These are phyloP conservation scores for Brachirus orientalis DNA, from an alignment of 2,113 vertebrate species.

Conservation along the genomic window DNA sequence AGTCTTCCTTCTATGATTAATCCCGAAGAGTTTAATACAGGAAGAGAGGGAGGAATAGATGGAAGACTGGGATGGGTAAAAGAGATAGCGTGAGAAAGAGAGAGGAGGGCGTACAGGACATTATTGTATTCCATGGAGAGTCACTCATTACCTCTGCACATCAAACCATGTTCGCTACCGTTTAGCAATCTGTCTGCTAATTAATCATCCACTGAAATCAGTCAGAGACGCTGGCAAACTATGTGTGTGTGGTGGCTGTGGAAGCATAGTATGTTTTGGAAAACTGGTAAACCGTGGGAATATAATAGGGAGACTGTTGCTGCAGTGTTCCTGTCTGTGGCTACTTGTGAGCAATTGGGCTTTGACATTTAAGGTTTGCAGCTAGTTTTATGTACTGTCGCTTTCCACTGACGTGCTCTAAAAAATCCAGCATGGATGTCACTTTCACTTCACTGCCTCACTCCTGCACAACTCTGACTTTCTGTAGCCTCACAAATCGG, in stretches of 20 bases:
- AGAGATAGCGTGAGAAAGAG: constrained; percentile 26
- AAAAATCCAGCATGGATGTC: not conserved
- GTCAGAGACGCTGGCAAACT: too few relatives aligned
- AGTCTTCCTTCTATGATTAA: constrained; percentile 83
- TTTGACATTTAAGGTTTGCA: not conserved
- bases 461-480: constrained; percentile 7
- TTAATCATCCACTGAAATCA: constrained; percentile 77
- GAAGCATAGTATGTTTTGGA: constrained; percentile 3
- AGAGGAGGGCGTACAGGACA: constrained; percentile 56
- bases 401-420: not conserved
- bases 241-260: constrained; percentile 14
- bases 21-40: constrained; percentile 82
- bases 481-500: constrained; percentile 42
- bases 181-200: constrained; percentile 81
- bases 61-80: constrained; percentile 42
- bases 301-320: constrained; percentile 18
- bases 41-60: constrained; percentile 63
- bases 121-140: constrained; percentile 70
- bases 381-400: not conserved
- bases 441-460: not conserved
- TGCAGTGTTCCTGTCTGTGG: constrained; percentile 17
- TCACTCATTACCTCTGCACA: constrained; percentile 73
- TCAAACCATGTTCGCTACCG: constrained; percentile 61
- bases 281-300: constrained; percentile 28
- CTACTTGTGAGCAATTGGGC: constrained; percentile 17